Base-by-base conservation (phyloP, 2,113 vertebrate genomes). In the Paraplagusia blochii region DNA sequence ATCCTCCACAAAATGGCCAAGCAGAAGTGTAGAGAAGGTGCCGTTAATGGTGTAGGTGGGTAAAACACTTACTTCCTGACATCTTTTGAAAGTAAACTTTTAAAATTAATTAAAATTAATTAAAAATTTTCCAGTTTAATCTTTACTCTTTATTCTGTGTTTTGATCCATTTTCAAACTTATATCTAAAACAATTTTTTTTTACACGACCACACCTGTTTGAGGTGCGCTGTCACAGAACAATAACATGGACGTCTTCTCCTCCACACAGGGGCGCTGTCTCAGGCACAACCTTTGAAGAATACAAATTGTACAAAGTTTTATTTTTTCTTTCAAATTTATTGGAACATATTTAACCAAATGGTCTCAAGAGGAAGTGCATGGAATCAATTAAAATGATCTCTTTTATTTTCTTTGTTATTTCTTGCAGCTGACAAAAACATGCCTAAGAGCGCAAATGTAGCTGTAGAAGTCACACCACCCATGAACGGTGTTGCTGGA, bases 1-100 rank as follows among this genome's bases (percentile, higher is more conserved):
- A 95, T 96, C 77, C 93, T 98, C 45, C 94, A 98, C 85, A 97
- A 95, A 88, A 95, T 98, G 7, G 95, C 94, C 71, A 97, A 97
- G 89, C 92, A 94, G 85, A 93, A 94, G 70, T 95, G 93, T 79
- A 90, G 93, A 72, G 95, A 94, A 17, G 94, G 96, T 5, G 56
- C 50, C 11, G 7, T 1, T 15, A 96, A 95, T 7, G 94, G 93
- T 53, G 78, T 92, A 22, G 85, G 86, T 89, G 74, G 65, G 80
- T 84, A 53, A 60, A 29, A 4, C 49, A 9, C 2, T 18, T 4
- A 63, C 4, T 9, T 29, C n/a, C n/a, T n/a, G n/a, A n/a, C n/a
- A n/a, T n/a, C n/a, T n/a, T n/a, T n/a, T n/a, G n/a, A n/a, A n/a
- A n/a, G n/a, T n/a, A n/a, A n/a, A n/a, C n/a, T n/a, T n/a, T n/a